Evolutionary conservation across 2,888 invertebrate species (phyloP).

Genomic region (Ligdia adustata): DNA sequence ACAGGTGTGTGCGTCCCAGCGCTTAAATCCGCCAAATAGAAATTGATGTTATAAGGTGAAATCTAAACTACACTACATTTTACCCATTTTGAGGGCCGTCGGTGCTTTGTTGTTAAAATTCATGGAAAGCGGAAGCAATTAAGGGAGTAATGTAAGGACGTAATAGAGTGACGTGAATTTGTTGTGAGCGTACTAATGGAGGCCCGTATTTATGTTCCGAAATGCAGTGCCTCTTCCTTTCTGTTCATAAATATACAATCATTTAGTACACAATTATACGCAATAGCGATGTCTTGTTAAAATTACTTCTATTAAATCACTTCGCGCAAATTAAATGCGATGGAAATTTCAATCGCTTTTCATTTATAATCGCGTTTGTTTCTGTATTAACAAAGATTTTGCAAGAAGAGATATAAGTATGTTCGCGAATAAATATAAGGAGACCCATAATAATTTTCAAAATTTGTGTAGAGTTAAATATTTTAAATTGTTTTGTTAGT

Average conservation of each 20-base stretch:
- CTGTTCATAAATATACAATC: constrained; percentile 58
- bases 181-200: constrained; percentile 71
- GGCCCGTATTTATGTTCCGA: constrained; percentile 67
- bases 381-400: constrained; percentile 36
- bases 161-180: constrained; percentile 77
- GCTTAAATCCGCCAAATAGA: constrained; percentile 72
- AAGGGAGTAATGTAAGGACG: constrained; percentile 75
- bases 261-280: constrained; percentile 49
- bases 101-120: constrained; percentile 77
- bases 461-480: constrained; percentile 34
- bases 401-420: constrained; percentile 32
- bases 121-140: constrained; percentile 78
- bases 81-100: constrained; percentile 67
- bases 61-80: constrained; percentile 73
- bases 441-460: constrained; percentile 32
- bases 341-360: constrained; percentile 38
- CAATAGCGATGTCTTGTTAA: constrained; percentile 40
- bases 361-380: constrained; percentile 40
- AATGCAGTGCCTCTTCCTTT: constrained; percentile 61
- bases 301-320: constrained; percentile 41
- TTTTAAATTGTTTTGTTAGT: constrained; percentile 24
- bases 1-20: constrained; percentile 65
- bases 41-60: constrained; percentile 73
- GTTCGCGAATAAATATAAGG: constrained; percentile 34
- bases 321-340: constrained; percentile 37